These are phyloP conservation scores for Drosophila mimica DNA, from an alignment of 2,888 invertebrate species.

Conservation along the genomic window DNA sequence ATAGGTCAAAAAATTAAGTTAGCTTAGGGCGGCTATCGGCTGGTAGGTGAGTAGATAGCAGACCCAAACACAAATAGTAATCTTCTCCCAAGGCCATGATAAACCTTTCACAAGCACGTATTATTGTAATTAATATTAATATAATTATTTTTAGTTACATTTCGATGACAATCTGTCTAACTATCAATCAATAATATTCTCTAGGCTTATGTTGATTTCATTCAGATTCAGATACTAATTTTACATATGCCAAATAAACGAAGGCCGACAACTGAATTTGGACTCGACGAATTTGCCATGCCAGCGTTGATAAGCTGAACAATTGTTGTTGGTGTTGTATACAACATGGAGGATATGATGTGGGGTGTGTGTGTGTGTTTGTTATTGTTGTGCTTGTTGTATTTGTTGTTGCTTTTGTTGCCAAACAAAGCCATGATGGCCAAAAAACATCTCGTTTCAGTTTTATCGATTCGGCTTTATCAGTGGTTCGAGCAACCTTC, in stretches of 20 bases:
- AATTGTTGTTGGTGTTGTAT: slow-evolving; percentile 1
- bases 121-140: neutral
- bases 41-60: neutral
- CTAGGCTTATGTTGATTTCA: neutral
- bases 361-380: slow-evolving; percentile 19
- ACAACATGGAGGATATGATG: slow-evolving; percentile 1
- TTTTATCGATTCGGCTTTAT: slow-evolving; percentile 72
- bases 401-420: slow-evolving; percentile 6
- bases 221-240: neutral
- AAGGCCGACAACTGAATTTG: slow-evolving; percentile 10
- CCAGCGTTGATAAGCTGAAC: slow-evolving; percentile 39
- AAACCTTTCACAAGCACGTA: neutral
- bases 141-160: neutral
- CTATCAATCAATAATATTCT: neutral
- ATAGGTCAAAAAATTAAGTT: neutral
- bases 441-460: slow-evolving; percentile 46
- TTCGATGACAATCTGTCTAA: neutral
- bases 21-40: neutral
- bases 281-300: slow-evolving; percentile 40
- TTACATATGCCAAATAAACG: neutral
- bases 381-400: slow-evolving; percentile 23
- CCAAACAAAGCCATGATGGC: slow-evolving; percentile 18
- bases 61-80: neutral
- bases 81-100: neutral
- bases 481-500: slow-evolving; percentile 51